Base-by-base conservation (phyloP, 2,113 vertebrate species). In the Penelope pileata region DNA sequence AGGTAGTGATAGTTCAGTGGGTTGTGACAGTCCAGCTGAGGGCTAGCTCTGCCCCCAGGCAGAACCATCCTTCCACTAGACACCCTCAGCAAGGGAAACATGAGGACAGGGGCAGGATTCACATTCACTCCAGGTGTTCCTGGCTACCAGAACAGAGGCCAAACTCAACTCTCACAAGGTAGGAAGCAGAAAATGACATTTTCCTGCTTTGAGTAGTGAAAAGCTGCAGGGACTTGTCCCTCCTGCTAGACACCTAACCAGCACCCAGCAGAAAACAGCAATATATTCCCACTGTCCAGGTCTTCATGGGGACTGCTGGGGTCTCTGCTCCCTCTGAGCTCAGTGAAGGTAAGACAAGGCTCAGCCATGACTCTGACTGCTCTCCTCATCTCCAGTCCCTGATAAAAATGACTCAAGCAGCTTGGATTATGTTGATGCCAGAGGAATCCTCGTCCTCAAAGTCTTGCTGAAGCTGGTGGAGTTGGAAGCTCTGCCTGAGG, bases 391-490 rank as follows among this genome's bases (percentile, higher is more conserved):
- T 67, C 80, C 73, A 97, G 95, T 75, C 60, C 73, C 47, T 48
- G 92, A 87, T 63, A 95, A 94, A 96, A 94, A 90, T 40, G n/a
- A 21, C 29, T 73, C 12, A 1, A 85, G 40, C 24, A 83, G 38
- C 58, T 63, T 72, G 3, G 3, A 92, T 86, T 87, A 82, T 30
- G 30, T 83, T 15, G 10, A 77, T 43, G 85, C 90, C 86, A 80
- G 77, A 29, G 94, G 91, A 54, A 94, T 96, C 50, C 83, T 97
- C 36, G 63, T 96, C 54, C 96, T 97, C 95, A 94, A 96, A 93
- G 82, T 94, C 53, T 69, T 97, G 21, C 91, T 96, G 80, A 97
- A 97, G 88, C 90, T 97, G 80, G 60, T 96, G 70, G 96, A 98
- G 79, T 90, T 83, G 58, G 94, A 89, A 85, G 84, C 90, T 86